phyloP scores from a whole-genome alignment of 2,888 invertebrate species.

The Orchesella flavescens region DNA sequence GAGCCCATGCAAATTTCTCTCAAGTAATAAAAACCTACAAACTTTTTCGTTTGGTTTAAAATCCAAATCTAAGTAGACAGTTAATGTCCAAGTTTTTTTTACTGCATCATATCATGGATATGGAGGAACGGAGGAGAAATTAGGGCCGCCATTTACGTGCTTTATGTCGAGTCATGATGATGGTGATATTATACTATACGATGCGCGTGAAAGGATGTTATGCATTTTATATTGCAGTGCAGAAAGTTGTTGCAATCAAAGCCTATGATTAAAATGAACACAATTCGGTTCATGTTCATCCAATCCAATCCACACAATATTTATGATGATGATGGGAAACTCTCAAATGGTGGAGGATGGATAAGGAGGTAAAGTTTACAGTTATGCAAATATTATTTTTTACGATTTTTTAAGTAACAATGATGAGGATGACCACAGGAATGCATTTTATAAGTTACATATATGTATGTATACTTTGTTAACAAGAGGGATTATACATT shows the following conservation, averaged over 20 bases:
- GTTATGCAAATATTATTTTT: slow-evolving; percentile 43
- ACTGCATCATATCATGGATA: too few relatives aligned
- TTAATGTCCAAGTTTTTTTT: too few relatives aligned
- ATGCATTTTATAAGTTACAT: neutral
- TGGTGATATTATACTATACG: too few relatives aligned
- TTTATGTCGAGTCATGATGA: too few relatives aligned
- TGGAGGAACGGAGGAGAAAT: too few relatives aligned
- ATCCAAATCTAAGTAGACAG: neutral
- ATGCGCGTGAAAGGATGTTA: too few relatives aligned
- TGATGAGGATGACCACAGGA: slow-evolving; percentile 17
- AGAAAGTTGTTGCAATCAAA: too few relatives aligned
- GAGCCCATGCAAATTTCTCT: slow-evolving; percentile 35
- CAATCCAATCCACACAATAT: neutral
- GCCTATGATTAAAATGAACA: too few relatives aligned
- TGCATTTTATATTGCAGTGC: too few relatives aligned
- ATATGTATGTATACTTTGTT: neutral
- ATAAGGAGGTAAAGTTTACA: slow-evolving; percentile 20
- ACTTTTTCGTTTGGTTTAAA: neutral
- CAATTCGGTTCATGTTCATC: too few relatives aligned
- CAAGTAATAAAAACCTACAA: slow-evolving; percentile 36
- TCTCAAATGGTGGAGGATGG: neutral
- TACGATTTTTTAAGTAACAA: slow-evolving; percentile 25
- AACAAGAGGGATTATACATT: neutral
- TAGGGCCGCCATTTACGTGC: too few relatives aligned
- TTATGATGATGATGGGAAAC: slow-evolving; percentile 1